A percentile compares a stretch with the other conserved stretches of the same genome.
Evolutionary conservation across 2,797 vertebrate genomes (phyloP).

Genomic region (Sebastes alutus): DNA sequence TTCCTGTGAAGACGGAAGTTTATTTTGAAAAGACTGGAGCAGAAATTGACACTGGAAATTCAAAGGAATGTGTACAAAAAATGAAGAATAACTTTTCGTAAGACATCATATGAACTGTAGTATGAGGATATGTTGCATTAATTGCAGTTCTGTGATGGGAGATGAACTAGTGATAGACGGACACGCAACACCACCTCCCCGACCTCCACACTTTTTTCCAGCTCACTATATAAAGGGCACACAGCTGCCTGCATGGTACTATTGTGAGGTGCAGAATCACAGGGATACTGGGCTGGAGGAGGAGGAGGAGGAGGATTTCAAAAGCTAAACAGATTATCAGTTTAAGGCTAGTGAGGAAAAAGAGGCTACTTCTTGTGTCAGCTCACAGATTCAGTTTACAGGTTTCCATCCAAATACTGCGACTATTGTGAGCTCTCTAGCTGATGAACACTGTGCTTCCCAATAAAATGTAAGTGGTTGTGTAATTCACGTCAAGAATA

Average conservation of each 20-base stretch:
- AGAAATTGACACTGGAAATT: too few relatives aligned
- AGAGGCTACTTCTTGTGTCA: conserved; percentile 7
- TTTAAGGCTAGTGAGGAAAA: conserved; percentile 5
- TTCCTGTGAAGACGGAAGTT: too few relatives aligned
- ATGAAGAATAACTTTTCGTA: too few relatives aligned
- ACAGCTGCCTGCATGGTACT: neutral
- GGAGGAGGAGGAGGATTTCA: neutral
- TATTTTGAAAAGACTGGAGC: too few relatives aligned
- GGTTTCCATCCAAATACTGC: conserved; percentile 5
- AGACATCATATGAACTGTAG: too few relatives aligned
- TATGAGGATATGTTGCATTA: neutral
- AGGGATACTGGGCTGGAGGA: neutral
- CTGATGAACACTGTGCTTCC: conserved; percentile 6
- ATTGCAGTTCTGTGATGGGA: neutral
- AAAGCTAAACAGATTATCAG: conserved; percentile 20
- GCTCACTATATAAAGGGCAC: too few relatives aligned
- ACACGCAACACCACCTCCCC: too few relatives aligned
- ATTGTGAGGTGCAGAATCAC: neutral
- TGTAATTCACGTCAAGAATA: conserved; percentile 60
- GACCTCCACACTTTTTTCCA: too few relatives aligned
- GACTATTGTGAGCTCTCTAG: neutral
- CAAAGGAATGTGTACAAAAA: too few relatives aligned
- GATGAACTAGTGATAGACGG: neutral
- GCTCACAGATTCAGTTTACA: neutral
- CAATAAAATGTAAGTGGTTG: conserved; percentile 41